Conservation (phyloP, 2,113 vertebrate genomes). For the Elaphurus davidianus region DNA sequence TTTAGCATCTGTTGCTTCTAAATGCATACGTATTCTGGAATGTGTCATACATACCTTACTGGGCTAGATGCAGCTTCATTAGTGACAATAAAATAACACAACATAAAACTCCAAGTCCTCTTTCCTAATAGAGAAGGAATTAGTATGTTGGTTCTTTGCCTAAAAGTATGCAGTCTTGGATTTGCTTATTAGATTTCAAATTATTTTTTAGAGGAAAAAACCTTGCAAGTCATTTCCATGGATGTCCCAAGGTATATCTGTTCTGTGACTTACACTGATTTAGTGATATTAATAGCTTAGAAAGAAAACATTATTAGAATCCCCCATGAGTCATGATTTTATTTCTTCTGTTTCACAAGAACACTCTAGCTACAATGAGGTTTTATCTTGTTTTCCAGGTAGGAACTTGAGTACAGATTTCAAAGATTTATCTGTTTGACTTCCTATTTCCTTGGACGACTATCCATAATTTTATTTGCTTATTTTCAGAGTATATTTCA, state of each 20-base stretch:
- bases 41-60: not conserved
- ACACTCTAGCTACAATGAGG: not conserved
- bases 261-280: not conserved
- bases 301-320: slow-evolving; percentile 30
- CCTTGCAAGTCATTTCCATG: slow-evolving; percentile 43
- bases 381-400: not conserved
- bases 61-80: not conserved
- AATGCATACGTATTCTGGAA: not conserved
- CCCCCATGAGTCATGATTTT: not conserved
- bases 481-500: slow-evolving; percentile 9
- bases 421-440: not conserved
- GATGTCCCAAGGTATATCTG: not conserved
- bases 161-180: slow-evolving; percentile 1
- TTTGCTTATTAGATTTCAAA: slow-evolving; percentile 46
- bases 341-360: slow-evolving; percentile 38
- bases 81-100: not conserved
- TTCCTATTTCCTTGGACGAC: not conserved
- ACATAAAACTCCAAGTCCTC: not conserved
- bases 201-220: slow-evolving; percentile 49
- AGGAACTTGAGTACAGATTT: not conserved
- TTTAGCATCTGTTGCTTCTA: not conserved
- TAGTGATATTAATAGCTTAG: slow-evolving; percentile 4
- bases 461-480: not conserved
- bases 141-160: slow-evolving; percentile 23
- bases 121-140: slow-evolving; percentile 26